These are phyloP conservation scores for Conus ventricosus DNA, from an alignment of 1,140 invertebrate species.

Conservation along the genomic window DNA sequence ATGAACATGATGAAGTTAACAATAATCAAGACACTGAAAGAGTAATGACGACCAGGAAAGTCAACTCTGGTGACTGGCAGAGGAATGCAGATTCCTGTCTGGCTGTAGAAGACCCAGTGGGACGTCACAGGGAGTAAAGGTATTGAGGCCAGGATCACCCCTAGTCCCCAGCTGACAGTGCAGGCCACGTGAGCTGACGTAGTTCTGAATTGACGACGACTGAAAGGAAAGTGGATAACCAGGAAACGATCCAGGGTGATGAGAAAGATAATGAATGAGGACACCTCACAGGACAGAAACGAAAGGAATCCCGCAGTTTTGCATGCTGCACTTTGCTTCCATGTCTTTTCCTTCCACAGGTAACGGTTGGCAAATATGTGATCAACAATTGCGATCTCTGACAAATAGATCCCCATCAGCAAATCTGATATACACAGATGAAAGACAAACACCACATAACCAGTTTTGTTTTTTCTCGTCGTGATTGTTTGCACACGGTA, in stretches of 20 bases:
- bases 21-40: constrained; percentile 43
- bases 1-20: constrained; percentile 32
- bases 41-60: constrained; percentile 44
- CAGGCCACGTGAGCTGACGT: constrained; percentile 26
- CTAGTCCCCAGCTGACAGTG: constrained; percentile 35
- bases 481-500: constrained; percentile 25
- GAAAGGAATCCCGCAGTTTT: constrained; percentile 58
- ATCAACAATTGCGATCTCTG: constrained; percentile 57
- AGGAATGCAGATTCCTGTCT: constrained; percentile 45
- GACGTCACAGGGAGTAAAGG: constrained; percentile 16
- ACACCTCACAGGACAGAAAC: constrained; percentile 52
- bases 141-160: constrained; percentile 38
- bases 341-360: constrained; percentile 44
- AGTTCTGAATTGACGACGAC: constrained; percentile 21
- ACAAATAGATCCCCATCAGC: constrained; percentile 62
- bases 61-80: constrained; percentile 42
- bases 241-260: constrained; percentile 58
- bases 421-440: constrained; percentile 61
- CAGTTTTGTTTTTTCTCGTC: neutral
- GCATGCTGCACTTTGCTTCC: constrained; percentile 51
- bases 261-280: constrained; percentile 50
- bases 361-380: constrained; percentile 50
- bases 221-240: constrained; percentile 55
- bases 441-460: constrained; percentile 43
- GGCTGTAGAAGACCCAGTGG: constrained; percentile 28